phyloP scores from a whole-genome alignment of 2,888 invertebrate genomes.

The Griposia aprilina region DNA sequence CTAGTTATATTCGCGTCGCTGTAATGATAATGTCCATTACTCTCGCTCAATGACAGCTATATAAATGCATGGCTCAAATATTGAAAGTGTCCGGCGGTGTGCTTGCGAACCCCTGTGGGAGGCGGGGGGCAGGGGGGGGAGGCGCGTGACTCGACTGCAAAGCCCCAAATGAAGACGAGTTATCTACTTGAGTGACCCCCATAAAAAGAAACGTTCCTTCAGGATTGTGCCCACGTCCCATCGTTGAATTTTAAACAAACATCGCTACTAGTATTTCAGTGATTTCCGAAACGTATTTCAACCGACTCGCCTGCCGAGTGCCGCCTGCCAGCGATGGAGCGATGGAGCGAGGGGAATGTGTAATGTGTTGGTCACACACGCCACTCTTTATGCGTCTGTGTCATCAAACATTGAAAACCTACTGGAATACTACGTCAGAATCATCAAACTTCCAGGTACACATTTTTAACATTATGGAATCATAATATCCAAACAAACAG shows the following conservation, averaged over 20 bases:
- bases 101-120: conserved; percentile 28
- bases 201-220: conserved; percentile 82
- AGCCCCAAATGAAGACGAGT: conserved; percentile 79
- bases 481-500: background rate
- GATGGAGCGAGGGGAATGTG: conserved; percentile 63
- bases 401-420: conserved; percentile 9
- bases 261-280: conserved; percentile 76
- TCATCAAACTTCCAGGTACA: conserved; percentile 11
- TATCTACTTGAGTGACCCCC: conserved; percentile 86
- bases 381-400: conserved; percentile 46
- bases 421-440: conserved; percentile 17
- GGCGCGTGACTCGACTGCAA: conserved; percentile 72
- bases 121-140: conserved; percentile 28
- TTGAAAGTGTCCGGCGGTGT: conserved; percentile 60
- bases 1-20: background rate
- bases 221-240: conserved; percentile 77
- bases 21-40: conserved; percentile 33
- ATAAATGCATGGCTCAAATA: conserved; percentile 61
- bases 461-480: background rate
- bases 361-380: conserved; percentile 65
- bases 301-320: conserved; percentile 33
- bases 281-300: conserved; percentile 73
- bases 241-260: conserved; percentile 84
- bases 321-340: background rate
- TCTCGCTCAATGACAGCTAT: conserved; percentile 52